Evolutionary conservation across 2,113 vertebrate genomes (phyloP), one percentile per base, ranked within the genome.

Genomic region (Entelurus aequoreus): DNA sequence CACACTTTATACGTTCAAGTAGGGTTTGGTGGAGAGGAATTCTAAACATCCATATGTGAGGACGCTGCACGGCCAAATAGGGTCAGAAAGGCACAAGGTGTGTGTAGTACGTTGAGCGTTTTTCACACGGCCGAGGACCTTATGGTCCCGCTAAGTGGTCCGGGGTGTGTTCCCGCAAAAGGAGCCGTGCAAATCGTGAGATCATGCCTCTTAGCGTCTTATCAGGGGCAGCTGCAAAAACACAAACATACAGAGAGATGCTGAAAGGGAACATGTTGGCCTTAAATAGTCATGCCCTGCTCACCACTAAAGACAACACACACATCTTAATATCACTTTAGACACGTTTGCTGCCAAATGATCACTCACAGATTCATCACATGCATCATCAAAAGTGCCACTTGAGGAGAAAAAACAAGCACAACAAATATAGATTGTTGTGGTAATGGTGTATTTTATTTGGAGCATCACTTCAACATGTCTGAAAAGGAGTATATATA

Each of bases 141-240:
- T 70, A 52, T 71, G 66, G 62, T 81, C 65, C 56, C 11, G 16
- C 72, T 68, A 61, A 81, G 66, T 63, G 63, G 75, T 66, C 62
- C 57, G n/a, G 28, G 66, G 84, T 79, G 71, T 46, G 38, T 77
- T 74, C 84, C 83, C 50, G 81, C 60, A 79, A 74, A n/a, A 76
- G 72, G 48, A 84, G 76, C 79, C 47, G 62, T 84, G 81, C 69
- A 79, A 82, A 69, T 81, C 58, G 49, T 81, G 75, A 83, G 69
- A 53, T 83, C 82, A 84, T 84, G 65, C 69, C 63, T 63, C 71
- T 61, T 36, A 67, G 42, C 28, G 14, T 67, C 75, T 79, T 88
- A 85, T 85, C 83, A 65, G 69, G 65, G 66, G 83, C 86, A 83
- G 80, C 84, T 87, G 83, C 52, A 58, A 75, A 78, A 85, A 84